These are phyloP conservation scores for Eutolmus rufibarbis DNA, from an alignment of 2,888 invertebrate species.

Conservation along the genomic window DNA sequence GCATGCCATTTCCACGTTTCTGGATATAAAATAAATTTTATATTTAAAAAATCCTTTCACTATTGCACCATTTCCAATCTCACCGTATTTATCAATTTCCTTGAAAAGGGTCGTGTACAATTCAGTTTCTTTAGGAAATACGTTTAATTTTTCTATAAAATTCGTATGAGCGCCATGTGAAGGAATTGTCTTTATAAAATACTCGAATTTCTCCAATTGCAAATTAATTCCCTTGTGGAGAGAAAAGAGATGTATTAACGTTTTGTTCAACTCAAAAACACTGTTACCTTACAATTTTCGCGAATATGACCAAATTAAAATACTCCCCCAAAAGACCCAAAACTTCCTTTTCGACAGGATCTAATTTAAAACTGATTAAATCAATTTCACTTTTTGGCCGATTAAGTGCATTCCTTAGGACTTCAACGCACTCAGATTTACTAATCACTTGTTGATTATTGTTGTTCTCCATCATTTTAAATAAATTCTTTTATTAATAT, in stretches of 20 bases:
- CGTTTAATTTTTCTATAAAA: constrained; percentile 55
- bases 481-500: not conserved
- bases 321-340: constrained; percentile 27
- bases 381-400: not conserved
- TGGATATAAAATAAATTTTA: not conserved
- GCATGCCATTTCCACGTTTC: constrained; percentile 50
- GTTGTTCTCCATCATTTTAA: not conserved
- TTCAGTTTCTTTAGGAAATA: constrained; percentile 53
- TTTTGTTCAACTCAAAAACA: not conserved
- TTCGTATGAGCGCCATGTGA: constrained; percentile 50
- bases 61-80: not conserved
- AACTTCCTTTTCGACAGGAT: not conserved
- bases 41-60: not conserved
- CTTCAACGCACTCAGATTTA: not conserved
- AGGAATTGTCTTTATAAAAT: constrained; percentile 57
- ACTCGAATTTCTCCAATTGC: constrained; percentile 42
- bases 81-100: constrained; percentile 25
- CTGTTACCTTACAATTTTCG: not conserved
- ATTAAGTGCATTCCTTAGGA: not conserved
- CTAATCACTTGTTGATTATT: not conserved
- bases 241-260: not conserved
- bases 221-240: not conserved
- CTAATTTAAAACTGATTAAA: not conserved
- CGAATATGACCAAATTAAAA: not conserved
- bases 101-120: constrained; percentile 23